Base-by-base conservation (phyloP, 2,113 vertebrate genomes). In the Amblyopsis rosae region DNA sequence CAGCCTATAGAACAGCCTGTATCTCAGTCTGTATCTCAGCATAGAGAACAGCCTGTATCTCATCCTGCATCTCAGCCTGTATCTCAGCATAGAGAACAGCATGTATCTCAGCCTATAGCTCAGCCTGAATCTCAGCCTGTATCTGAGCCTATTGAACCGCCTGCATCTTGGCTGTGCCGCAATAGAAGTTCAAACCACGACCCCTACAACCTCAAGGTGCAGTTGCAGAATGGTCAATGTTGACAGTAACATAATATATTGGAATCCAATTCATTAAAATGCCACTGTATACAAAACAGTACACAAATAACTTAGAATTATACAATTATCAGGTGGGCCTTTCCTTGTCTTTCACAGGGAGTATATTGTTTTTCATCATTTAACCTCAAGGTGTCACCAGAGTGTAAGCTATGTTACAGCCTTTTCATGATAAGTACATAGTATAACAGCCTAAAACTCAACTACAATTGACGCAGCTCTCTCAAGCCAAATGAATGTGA, bases 181-280 rank as follows among this genome's bases (percentile, higher is more conserved):
- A 63, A 8, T 0, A 4, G 7, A 0, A 72, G 80, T 53, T 72
- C 82, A 35, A n/a, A 19, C 12, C 51, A 13, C 19, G 87, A 33
- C 17, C 75, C 87, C 17, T 59, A 67, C 41, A 85, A 77, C 19
- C 73, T 83, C 58, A 87, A 94, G 90, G 92, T 92, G 81, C 62
- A 55, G 6, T 55, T 57, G 17, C 57, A 2, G 35, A 59, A 59
- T 57, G 47, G 62, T 47, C 5, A 17, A 9, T 61, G 3, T 51
- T 0, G 33, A 15, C 45, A 26, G 53, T 7, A 0, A 72, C 41
- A 59, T 60, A 4, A 32, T 10, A 68, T 4, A 17, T 32, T 11
- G 53, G 32, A 59, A 61, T 69, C 5, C 56, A 63, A 62, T 4
- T n/a, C n/a, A 9, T 54, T 60, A 45, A 16, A 12, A 12, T 62